Conservation (phyloP, 2,888 invertebrate genomes). For the Lepeophtheirus nordmannii region DNA sequence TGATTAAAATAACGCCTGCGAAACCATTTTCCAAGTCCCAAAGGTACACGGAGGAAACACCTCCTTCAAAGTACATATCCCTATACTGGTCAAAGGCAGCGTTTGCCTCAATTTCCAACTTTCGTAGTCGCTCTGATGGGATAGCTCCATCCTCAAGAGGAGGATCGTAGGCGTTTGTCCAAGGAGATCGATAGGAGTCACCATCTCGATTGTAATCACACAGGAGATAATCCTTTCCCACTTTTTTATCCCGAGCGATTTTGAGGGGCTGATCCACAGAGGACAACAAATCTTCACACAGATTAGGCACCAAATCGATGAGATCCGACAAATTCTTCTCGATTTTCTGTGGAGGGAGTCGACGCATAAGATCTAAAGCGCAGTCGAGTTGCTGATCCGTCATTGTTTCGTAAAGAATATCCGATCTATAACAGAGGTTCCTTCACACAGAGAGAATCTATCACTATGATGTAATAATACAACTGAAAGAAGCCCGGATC, state of each 20-base stretch:
- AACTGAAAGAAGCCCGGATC: no score
- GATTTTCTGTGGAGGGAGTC: slow-evolving; percentile 96
- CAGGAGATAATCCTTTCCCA: slow-evolving; percentile 88
- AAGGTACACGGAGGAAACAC: slow-evolving; percentile 94
- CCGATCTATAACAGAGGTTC: no score
- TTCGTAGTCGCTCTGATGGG: slow-evolving; percentile 88
- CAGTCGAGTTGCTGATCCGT: slow-evolving; percentile 95
- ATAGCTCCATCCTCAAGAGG: slow-evolving; percentile 94
- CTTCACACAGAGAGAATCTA: no score
- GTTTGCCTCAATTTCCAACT: slow-evolving; percentile 93
- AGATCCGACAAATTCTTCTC: slow-evolving; percentile 95
- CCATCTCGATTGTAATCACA: slow-evolving; percentile 99
- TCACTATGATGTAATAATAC: no score
- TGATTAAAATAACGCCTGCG: slow-evolving; percentile 93
- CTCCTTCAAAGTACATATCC: slow-evolving; percentile 98
- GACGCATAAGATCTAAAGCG: slow-evolving; percentile 94
- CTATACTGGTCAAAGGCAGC: slow-evolving; percentile 96
- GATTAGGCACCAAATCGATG: slow-evolving; percentile 83
- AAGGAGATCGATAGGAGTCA: slow-evolving; percentile 93
- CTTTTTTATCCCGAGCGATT: slow-evolving; percentile 77
- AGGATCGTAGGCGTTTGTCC: slow-evolving; percentile 97
- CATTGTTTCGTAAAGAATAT: slow-evolving; percentile 32
- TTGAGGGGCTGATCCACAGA: slow-evolving; percentile 97
- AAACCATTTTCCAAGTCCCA: slow-evolving; percentile 99
- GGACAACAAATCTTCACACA: slow-evolving; percentile 90